These are phyloP conservation scores for Bostrychus sinensis DNA, from an alignment of 2,113 vertebrate genomes.

Conservation along the genomic window DNA sequence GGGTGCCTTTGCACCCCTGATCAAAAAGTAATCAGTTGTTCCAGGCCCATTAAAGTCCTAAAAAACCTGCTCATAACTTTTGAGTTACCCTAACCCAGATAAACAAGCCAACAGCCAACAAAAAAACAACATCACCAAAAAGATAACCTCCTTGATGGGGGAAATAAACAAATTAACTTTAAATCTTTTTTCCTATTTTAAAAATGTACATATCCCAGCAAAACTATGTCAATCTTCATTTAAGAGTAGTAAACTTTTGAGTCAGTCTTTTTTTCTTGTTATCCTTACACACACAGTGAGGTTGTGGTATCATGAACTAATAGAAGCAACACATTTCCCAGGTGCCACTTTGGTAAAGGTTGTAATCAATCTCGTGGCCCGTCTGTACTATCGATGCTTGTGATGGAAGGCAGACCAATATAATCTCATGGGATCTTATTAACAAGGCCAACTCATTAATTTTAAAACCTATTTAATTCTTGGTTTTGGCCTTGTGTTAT, in stretches of 20 bases:
- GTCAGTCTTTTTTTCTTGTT: background rate
- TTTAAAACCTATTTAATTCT: slow-evolving; percentile 43
- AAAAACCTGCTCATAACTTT: no score
- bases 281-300: slow-evolving; percentile 30
- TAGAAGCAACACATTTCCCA: slow-evolving; percentile 41
- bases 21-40: no score
- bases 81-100: no score
- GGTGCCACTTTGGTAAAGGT: slow-evolving; percentile 68
- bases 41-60: no score
- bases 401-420: slow-evolving; percentile 51
- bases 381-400: slow-evolving; percentile 54
- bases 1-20: no score
- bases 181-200: background rate
- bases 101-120: no score
- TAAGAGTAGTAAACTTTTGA: background rate
- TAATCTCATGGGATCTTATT: slow-evolving; percentile 63
- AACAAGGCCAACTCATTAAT: slow-evolving; percentile 29
- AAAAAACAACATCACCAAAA: no score
- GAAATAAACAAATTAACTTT: background rate
- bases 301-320: slow-evolving; percentile 45
- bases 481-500: background rate
- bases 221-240: no score
- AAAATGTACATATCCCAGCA: no score
- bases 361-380: slow-evolving; percentile 66
- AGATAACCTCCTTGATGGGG: no score